Evolutionary conservation across 2,888 invertebrate species (phyloP), one percentile per base, ranked within the genome.

Genomic region (Parnassius smintheus): DNA sequence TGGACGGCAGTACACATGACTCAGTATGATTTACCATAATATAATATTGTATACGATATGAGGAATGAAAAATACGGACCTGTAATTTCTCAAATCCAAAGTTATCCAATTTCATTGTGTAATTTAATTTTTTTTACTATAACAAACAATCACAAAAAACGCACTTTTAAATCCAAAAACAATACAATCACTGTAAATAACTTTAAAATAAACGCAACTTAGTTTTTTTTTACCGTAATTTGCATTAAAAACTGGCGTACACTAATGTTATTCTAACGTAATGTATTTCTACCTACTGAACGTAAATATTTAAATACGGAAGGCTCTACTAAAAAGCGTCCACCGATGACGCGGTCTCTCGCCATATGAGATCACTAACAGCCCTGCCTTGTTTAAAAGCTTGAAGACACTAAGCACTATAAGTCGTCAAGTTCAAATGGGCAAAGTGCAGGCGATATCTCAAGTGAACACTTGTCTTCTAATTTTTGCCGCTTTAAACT

Each of bases 11-110:
- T 4, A 25, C 3, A 0, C 25, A 25, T 3, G 3, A 25, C 25
- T 25, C 25, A 25, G 4, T 25, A 25, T 25, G 25, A 7, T 25
- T 25, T 25, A 25, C 2, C 25, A 25, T 25, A 25, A 25, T 25
- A 25, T 25, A 25, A 25, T 25, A 25, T 2, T 25, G 3, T 25
- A 25, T 25, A 25, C 3, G 25, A 25, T 25, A 3, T 9, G 22
- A 42, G 9, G 41, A 57, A 60, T 49, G 46, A 52, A 62, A 61
- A 55, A 65, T 53, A 78, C 73, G 44, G 64, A 90, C 91, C 89
- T 91, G 88, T 72, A 91, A 77, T 73, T 88, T 89, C 75, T 91
- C 88, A 77, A 89, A 88, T 79, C 89, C 88, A 77, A 85, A 85
- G 74, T 91, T 91, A 82, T 91, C 91, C 83, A 91, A 77, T 83